A percentile compares a stretch with the other conserved stretches of the same genome.
These are phyloP conservation scores for Sepioteuthis lessoniana DNA, from an alignment of 2,888 invertebrate species.

Conservation along the genomic window DNA sequence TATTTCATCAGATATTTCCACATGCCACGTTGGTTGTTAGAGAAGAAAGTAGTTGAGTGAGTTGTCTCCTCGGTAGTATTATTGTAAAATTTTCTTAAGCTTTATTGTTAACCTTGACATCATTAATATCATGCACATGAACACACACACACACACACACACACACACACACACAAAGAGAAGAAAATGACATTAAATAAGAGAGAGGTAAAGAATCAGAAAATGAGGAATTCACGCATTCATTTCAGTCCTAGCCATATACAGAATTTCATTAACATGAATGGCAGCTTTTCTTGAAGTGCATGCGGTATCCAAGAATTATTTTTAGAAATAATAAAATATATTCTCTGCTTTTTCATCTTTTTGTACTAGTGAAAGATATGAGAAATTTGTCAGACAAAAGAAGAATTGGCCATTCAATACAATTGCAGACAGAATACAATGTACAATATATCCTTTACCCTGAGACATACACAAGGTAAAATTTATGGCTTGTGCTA, in stretches of 20 bases:
- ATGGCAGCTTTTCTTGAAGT: not conserved
- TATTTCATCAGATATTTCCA: too few species aligned
- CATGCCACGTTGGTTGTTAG: too few species aligned
- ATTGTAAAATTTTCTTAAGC: too few species aligned
- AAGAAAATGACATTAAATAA: not conserved
- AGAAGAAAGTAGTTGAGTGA: too few species aligned
- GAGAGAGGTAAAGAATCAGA: not conserved
- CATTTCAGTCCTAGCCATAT: not conserved
- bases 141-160: too few species aligned
- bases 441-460: not conserved
- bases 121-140: too few species aligned
- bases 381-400: not conserved
- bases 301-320: not conserved
- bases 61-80: too few species aligned
- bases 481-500: not conserved
- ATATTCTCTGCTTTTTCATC: not conserved
- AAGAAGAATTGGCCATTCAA: not conserved
- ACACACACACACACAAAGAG: too few species aligned
- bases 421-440: not conserved
- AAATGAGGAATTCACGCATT: not conserved
- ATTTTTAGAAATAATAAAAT: not conserved
- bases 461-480: not conserved
- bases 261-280: not conserved
- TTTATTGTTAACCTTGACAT: too few species aligned
- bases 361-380: not conserved